Percentiles rank a stretch among this genome's conserved stretches.
Conservation (phyloP, 64 coral and sea anemone species). For the Acropora yongei region DNA sequence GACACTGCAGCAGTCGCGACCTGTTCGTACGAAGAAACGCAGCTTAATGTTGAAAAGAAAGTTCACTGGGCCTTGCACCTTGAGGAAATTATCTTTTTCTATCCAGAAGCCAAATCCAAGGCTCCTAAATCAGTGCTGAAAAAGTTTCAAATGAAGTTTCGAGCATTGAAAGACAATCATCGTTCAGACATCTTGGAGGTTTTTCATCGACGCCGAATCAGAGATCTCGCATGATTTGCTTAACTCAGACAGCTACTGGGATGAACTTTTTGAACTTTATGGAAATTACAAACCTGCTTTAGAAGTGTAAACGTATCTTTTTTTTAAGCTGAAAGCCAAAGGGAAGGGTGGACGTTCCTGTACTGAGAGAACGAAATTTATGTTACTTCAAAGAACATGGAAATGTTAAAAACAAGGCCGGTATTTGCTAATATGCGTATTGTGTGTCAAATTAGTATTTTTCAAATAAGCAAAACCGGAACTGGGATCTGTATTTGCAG, state of each 20-base stretch:
- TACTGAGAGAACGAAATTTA: too few relatives aligned
- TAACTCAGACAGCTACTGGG: constrained; percentile 1
- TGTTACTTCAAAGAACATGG: too few relatives aligned
- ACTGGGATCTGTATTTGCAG: too few relatives aligned
- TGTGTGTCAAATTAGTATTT: too few relatives aligned
- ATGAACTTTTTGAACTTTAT: constrained; percentile 10
- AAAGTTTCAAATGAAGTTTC: neutral
- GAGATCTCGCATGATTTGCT: neutral
- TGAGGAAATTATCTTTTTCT: constrained; percentile 27
- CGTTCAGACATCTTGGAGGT: neutral
- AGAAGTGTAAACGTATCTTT: neutral
- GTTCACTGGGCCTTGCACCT: constrained; percentile 26
- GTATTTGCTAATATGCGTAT: too few relatives aligned
- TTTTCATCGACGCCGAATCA: neutral
- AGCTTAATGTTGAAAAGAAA: neutral
- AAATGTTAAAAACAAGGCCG: too few relatives aligned
- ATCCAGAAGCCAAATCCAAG: constrained; percentile 13
- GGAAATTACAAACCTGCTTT: neutral
- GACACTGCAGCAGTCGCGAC: neutral
- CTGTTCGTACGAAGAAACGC: neutral
- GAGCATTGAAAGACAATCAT: neutral
- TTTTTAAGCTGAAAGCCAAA: neutral
- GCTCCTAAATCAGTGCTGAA: neutral
- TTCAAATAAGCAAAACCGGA: too few relatives aligned
- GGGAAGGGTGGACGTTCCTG: too few relatives aligned